Conservation (phyloP, 2,797 vertebrate genomes). For the Amphiprion clarkii region DNA sequence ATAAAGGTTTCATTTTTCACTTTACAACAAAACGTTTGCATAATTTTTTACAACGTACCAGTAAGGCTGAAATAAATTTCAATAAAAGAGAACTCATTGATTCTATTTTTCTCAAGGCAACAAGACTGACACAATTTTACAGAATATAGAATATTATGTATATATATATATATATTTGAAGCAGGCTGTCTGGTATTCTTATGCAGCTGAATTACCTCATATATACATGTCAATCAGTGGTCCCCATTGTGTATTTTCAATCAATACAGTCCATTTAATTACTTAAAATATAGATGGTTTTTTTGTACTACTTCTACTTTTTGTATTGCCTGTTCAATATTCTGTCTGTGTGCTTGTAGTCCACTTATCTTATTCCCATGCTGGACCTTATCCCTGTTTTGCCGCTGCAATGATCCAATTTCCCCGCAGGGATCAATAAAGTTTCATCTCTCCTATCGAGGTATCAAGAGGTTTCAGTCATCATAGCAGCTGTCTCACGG, state of each 20-base stretch:
- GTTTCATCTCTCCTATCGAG: slow-evolving; percentile 67
- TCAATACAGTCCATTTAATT: slow-evolving; percentile 20
- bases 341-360: slow-evolving; percentile 26
- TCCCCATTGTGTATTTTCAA: neutral
- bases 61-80: neutral
- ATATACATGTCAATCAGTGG: neutral
- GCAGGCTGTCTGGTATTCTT: neutral
- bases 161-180: too few relatives aligned
- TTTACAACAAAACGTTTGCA: too few relatives aligned
- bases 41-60: too few relatives aligned
- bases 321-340: slow-evolving; percentile 4
- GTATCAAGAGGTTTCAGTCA: slow-evolving; percentile 63
- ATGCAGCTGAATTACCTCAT: neutral
- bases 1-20: too few relatives aligned
- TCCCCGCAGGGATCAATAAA: slow-evolving; percentile 71
- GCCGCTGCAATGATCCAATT: slow-evolving; percentile 67
- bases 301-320: neutral
- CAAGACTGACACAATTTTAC: too few relatives aligned
- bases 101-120: too few relatives aligned
- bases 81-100: neutral
- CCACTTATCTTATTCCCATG: slow-evolving; percentile 62
- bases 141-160: too few relatives aligned
- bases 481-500: slow-evolving; percentile 40
- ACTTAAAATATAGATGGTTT: neutral
- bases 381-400: slow-evolving; percentile 56